Evolutionary conservation across 2,888 invertebrate species (phyloP).

Genomic region (Horisme vitalbata): DNA sequence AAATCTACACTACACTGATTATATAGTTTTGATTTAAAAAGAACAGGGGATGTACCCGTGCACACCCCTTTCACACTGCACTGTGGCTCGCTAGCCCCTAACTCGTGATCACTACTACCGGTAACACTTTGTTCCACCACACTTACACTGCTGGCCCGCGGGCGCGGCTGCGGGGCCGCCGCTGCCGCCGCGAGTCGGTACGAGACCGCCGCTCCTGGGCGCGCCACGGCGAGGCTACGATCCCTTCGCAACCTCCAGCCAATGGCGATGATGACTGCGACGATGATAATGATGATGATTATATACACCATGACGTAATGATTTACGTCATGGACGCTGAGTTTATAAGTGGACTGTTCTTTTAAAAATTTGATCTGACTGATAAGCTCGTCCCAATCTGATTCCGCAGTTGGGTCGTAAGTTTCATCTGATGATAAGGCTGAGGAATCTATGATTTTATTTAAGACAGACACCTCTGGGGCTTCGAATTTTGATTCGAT

Average conservation of each 20-base stretch:
- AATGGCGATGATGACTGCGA: not conserved
- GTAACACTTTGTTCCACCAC: too few relatives aligned
- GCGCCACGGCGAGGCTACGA: not conserved
- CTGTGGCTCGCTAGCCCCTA: too few relatives aligned
- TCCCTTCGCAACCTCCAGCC: not conserved
- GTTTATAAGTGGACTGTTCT: not conserved
- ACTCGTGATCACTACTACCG: too few relatives aligned
- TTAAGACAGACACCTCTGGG: not conserved
- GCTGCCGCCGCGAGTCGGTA: not conserved
- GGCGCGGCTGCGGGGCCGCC: not conserved
- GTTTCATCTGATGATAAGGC: not conserved
- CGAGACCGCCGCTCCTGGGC: not conserved
- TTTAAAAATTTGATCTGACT: too few relatives aligned
- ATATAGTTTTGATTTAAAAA: too few relatives aligned
- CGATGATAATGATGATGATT: not conserved
- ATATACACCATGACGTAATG: not conserved
- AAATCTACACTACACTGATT: not conserved
- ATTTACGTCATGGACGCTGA: slow-evolving; percentile 1
- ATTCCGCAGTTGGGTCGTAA: not conserved
- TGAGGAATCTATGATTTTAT: not conserved
- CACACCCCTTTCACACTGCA: too few relatives aligned
- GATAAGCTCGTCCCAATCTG: not conserved
- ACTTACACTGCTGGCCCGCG: not conserved
- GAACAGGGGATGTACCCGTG: too few relatives aligned
- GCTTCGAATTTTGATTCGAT: not conserved